A percentile compares a stretch with the other conserved stretches of the same genome.
Evolutionary conservation across 2,113 vertebrate genomes (phyloP).

Genomic region (Sigmodon hispidus): DNA sequence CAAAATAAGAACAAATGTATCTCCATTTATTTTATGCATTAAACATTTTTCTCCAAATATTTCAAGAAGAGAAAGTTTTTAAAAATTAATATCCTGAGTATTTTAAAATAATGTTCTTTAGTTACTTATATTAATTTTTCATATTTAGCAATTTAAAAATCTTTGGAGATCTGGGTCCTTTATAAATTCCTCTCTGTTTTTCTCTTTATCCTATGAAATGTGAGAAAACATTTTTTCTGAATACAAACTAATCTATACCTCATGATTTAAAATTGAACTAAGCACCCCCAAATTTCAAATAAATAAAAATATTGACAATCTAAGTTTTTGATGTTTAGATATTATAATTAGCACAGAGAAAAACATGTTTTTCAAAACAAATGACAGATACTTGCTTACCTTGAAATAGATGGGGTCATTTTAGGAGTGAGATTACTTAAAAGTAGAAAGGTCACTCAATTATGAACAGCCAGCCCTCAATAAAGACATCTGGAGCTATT

Average conservation of each 20-base stretch:
- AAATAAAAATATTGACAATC: not conserved
- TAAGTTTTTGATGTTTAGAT: not conserved
- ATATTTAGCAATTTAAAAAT: slow-evolving; percentile 69
- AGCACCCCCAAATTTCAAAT: slow-evolving; percentile 26
- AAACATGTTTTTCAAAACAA: slow-evolving; percentile 18
- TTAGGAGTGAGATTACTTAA: slow-evolving; percentile 40
- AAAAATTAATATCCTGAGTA: slow-evolving; percentile 73
- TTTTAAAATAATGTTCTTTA: slow-evolving; percentile 70
- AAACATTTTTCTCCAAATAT: slow-evolving; percentile 77
- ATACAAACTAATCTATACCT: slow-evolving; percentile 9
- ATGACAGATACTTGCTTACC: not conserved
- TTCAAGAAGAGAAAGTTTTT: slow-evolving; percentile 63
- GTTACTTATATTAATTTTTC: slow-evolving; percentile 69
- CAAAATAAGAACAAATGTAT: slow-evolving; percentile 69
- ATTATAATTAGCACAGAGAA: slow-evolving; percentile 17
- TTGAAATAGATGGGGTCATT: not conserved
- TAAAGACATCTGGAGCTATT: slow-evolving; percentile 79
- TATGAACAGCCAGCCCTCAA: slow-evolving; percentile 42
- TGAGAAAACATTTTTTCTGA: slow-evolving; percentile 16
- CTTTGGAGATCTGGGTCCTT: slow-evolving; percentile 45
- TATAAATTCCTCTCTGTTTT: slow-evolving; percentile 57
- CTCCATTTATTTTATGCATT: slow-evolving; percentile 71
- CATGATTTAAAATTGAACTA: slow-evolving; percentile 30
- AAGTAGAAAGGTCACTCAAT: slow-evolving; percentile 56
- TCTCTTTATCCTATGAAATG: slow-evolving; percentile 35